Evolutionary conservation across 2,888 invertebrate genomes (phyloP).

Genomic region (Strigamia transsilvanica): DNA sequence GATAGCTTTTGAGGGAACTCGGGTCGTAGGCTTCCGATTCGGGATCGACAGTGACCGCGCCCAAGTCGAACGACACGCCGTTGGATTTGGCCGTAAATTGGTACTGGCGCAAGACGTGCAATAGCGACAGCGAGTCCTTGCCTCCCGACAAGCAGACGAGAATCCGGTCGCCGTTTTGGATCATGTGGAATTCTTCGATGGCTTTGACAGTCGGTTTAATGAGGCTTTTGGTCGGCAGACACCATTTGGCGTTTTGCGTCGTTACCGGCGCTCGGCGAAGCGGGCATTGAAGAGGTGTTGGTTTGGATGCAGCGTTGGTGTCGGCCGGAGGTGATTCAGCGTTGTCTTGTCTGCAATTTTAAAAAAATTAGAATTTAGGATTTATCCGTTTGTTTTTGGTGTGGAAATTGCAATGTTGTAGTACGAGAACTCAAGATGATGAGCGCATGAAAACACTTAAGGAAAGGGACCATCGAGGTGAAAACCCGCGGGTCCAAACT

Average conservation of each 20-base stretch:
- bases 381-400: too few relatives aligned
- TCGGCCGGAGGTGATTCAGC: neutral
- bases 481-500: too few relatives aligned
- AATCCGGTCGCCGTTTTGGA: constrained; percentile 81
- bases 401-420: too few relatives aligned
- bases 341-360: neutral
- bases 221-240: constrained; percentile 78
- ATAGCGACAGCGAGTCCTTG: constrained; percentile 81
- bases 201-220: constrained; percentile 86
- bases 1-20: constrained; percentile 76
- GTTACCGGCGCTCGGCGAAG: neutral
- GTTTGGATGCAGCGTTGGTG: neutral
- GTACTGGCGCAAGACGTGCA: constrained; percentile 85
- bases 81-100: constrained; percentile 78
- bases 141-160: constrained; percentile 86
- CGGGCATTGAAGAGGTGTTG: neutral
- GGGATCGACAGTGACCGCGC: constrained; percentile 80
- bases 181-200: constrained; percentile 82
- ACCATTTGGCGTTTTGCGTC: constrained; percentile 68
- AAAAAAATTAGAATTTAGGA: too few relatives aligned
- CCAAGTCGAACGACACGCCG: constrained; percentile 76
- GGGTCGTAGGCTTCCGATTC: constrained; percentile 71
- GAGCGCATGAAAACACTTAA: too few relatives aligned
- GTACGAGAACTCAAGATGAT: too few relatives aligned
- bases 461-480: too few relatives aligned